Evolutionary conservation across 92 coral and sea anemone genomes (phyloP), one percentile per base, ranked within the genome.

Genomic region (Chrysogorgia sp.): DNA sequence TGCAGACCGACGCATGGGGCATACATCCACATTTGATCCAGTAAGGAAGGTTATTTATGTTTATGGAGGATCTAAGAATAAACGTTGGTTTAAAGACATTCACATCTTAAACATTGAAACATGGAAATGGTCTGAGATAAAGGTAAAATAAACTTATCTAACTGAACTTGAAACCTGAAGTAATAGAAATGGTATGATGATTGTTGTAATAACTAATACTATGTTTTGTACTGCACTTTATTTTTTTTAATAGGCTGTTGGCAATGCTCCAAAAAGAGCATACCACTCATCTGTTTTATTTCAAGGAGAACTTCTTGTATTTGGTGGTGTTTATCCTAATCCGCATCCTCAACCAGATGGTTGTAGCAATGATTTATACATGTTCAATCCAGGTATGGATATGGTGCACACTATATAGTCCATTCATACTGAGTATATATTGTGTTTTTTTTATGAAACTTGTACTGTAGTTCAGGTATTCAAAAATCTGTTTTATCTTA

Each of bases 1-100:
- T 29, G 92, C 96, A 0, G 97, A 92, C 52, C 88, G 97, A 50
- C 81, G 97, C 19, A 92, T 92, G 86, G 97, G 97, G 12, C 97
- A 92, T 80, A 83, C 90, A 7, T 30, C 91, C 41, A 86, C 88
- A 45, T 90, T 61, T 82, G 89, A 90, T 63, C 69, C 91, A 40
- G 81, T 74, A 17, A 67, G 76, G 67, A 84, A 88, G 24, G 87
- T 76, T 25, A 65, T 92, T 56, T 92, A 86, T 75, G 90, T 92
- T 22, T 92, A 83, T 86, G 97, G 97, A 62, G 97, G 97, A 2
- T 92, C 91, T 63, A 92, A 92, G 56, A 90, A 91, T 71, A 92
- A 92, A 74, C 78, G 92, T 57, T 92, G 96, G 96, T 92, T 88
- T 65, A 90, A 86, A 60, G 97, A 92, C 49, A 85, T 92, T 24